Evolutionary conservation across 2,797 vertebrate genomes (phyloP), one percentile per base, ranked within the genome.

Genomic region (Lemur catta): DNA sequence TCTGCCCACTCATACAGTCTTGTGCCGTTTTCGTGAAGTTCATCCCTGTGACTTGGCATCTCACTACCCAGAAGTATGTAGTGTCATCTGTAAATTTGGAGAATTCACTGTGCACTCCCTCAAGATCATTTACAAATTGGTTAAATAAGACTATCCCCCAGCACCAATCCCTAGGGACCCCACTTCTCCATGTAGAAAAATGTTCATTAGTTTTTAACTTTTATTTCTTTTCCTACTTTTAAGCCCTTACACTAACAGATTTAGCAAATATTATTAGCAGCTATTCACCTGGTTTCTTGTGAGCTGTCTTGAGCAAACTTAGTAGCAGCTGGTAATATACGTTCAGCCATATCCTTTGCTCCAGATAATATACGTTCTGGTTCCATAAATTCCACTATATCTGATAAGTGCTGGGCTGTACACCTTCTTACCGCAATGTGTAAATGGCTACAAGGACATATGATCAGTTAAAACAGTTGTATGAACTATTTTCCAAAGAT

Each of bases 221-320:
- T 79, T 85, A 28, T 84, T 89, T 35, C 75, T 35, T 78, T 78
- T 81, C 50, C 72, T 87, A 86, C 65, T 74, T 93, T 57, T 95
- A 74, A 95, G 65, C 6, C 33, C 72, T 87, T 81, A n/a, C 57
- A 72, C 18, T 43, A 94, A 80, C 1, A 93, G 46, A 76, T 46
- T 59, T 48, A 76, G 46, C 30, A 86, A 65, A 88, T 46, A 92
- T 43, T 59, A 87, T 26, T 65, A 91, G 69, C 22, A 94, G 35
- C 7, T 93, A 78, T 67, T 97, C 72, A 99, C 99, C 99, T 99
- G 72, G 99, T 99, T 98, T 99, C 99, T 95, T 99, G 99, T 52
- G 99, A 99, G 15, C 99, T 99, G 88, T 99, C 99, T 95, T 99
- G 99, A 6, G 99, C 97, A 81, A 99, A 99, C 96, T 98, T 99